Evolutionary conservation across 2,113 vertebrate species (phyloP), one percentile per base, ranked within the genome.

Genomic region (Leucopsar rothschildi): DNA sequence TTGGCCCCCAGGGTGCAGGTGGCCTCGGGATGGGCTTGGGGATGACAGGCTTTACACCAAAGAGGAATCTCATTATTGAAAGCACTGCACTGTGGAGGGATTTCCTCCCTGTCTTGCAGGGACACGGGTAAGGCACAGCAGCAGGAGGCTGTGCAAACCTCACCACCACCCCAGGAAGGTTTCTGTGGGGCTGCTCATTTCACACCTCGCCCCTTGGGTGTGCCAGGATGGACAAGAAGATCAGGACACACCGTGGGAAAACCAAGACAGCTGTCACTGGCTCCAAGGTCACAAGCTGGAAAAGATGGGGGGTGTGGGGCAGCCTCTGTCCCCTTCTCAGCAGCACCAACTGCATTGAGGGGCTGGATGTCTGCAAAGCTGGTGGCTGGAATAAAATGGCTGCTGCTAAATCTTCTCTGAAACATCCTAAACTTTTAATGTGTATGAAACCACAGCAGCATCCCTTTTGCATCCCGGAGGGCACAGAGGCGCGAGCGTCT

Each of bases 341-440:
- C 37, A 83, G 28, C 19, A 2, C 40, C 80, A 82, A n/a, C 52
- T 77, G 89, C 40, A 17, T 35, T 0, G 4, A 69, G 73, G 45
- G 72, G 33, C 44, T 27, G 56, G 28, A 2, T 57, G 39, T 19
- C 85, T 82, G 84, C 52, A 73, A 82, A 92, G 79, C 78, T 57
- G 56, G 79, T 83, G 77, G 61, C 53, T 82, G 84, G 71, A 88
- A 55, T 89, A 92, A 96, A 96, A 97, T 88, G 87, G 79, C 94
- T 81, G 82, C 90, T 66, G 79, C 69, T 83, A 52, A 88, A 93
- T 45, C 88, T 94, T 66, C 89, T 82, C 93, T 45, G 83, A 91
- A 95, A 79, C 24, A 4, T 77, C 80, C 90, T 81, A 65, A 95
- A 97, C 95, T 97, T 94, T 60, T 70, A 93, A 96, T 80, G 82